Conservation (phyloP, 2,797 vertebrate species). For the Chaetodon trifasciatus region DNA sequence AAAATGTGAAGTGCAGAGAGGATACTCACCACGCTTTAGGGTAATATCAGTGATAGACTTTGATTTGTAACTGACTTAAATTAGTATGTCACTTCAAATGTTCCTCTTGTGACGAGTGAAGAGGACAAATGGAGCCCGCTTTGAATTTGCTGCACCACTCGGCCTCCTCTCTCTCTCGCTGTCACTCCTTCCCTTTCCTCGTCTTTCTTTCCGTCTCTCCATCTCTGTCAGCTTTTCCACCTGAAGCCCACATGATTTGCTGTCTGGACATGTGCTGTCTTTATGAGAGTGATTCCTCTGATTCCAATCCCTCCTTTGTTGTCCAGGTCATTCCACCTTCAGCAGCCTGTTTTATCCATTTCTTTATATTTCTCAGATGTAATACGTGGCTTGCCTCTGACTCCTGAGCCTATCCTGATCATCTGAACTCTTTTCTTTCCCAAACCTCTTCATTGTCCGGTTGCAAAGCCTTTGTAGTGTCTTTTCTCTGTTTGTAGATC, state of each 20-base stretch:
- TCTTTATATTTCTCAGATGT: slow-evolving; percentile 43
- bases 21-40: slow-evolving; percentile 38
- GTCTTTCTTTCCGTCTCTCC: slow-evolving; percentile 19
- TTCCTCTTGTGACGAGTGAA: slow-evolving; percentile 58
- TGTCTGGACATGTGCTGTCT: slow-evolving; percentile 52
- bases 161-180: slow-evolving; percentile 40
- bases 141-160: slow-evolving; percentile 44
- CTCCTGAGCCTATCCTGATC: slow-evolving; percentile 1
- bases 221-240: slow-evolving; percentile 53
- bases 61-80: slow-evolving; percentile 73
- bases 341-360: slow-evolving; percentile 32
- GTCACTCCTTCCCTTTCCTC: slow-evolving; percentile 24
- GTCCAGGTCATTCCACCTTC: slow-evolving; percentile 35
- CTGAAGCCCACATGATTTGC: slow-evolving; percentile 43
- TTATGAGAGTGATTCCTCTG: slow-evolving; percentile 39
- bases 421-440: slow-evolving; percentile 4
- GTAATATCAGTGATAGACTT: slow-evolving; percentile 63
- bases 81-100: slow-evolving; percentile 74
- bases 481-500: slow-evolving; percentile 6
- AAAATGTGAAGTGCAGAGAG: slow-evolving; percentile 42
- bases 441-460: not conserved
- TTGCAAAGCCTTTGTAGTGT: not conserved
- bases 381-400: slow-evolving; percentile 10
- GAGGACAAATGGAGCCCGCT: slow-evolving; percentile 64
- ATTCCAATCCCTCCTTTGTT: slow-evolving; percentile 51